phyloP scores from a whole-genome alignment of 2,888 invertebrate genomes.

The Plebejus melissa region DNA sequence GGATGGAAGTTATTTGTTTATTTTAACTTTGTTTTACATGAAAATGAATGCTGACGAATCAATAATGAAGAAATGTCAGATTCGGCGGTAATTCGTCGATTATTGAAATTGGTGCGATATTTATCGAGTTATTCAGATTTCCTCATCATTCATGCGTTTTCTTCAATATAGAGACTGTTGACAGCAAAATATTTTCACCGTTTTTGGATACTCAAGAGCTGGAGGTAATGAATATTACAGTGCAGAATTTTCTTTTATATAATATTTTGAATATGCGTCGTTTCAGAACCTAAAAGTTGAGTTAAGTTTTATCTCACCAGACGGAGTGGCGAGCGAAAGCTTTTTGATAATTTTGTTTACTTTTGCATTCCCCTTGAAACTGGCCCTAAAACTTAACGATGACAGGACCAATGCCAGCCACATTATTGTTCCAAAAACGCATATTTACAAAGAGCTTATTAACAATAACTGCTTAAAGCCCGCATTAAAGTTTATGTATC shows the following conservation, averaged over 20 bases:
- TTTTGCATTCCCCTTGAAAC: neutral
- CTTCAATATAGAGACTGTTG: too few relatives aligned
- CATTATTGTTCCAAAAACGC: slow-evolving; percentile 2
- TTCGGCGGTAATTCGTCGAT: too few relatives aligned
- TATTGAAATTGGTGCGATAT: too few relatives aligned
- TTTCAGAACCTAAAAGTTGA: neutral
- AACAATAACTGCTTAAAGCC: slow-evolving; percentile 21
- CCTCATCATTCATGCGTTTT: too few relatives aligned
- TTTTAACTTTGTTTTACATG: too few relatives aligned
- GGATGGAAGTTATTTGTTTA: neutral
- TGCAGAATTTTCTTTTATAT: too few relatives aligned
- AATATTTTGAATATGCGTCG: neutral
- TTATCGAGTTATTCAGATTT: too few relatives aligned
- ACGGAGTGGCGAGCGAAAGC: neutral
- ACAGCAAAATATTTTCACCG: too few relatives aligned
- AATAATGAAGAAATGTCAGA: too few relatives aligned
- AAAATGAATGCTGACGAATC: too few relatives aligned
- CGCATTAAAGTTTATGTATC: slow-evolving; percentile 24
- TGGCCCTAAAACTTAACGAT: neutral
- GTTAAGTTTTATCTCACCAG: neutral
- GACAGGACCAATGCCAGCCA: neutral
- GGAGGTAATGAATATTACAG: too few relatives aligned
- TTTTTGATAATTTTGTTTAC: neutral
- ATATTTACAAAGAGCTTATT: slow-evolving; percentile 22
- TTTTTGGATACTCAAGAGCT: too few relatives aligned